Evolutionary conservation across 2,888 invertebrate species (phyloP).

Genomic region (Drosophila anomelani): DNA sequence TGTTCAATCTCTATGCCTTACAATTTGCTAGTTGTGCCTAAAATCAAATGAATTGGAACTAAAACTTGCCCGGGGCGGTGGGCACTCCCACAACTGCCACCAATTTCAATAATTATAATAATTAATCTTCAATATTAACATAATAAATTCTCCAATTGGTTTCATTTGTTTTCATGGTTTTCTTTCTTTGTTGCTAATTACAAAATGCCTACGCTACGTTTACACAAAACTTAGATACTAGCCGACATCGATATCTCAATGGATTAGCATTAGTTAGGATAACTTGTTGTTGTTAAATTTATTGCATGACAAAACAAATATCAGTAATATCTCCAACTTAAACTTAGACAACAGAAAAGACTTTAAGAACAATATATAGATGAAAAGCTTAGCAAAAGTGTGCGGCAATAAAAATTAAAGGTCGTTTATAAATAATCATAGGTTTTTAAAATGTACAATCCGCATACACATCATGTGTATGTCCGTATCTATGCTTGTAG

Average conservation of each 20-base stretch:
- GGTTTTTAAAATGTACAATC: conserved; percentile 58
- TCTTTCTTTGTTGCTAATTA: conserved; percentile 67
- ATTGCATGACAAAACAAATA: conserved; percentile 65
- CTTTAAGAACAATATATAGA: conserved; percentile 36
- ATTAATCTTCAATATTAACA: conserved; percentile 49
- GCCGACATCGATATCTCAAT: conserved; percentile 63
- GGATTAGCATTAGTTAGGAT: conserved; percentile 69
- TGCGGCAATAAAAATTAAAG: conserved; percentile 66
- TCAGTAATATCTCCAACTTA: conserved; percentile 70
- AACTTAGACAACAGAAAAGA: conserved; percentile 75
- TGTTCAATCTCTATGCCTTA: conserved; percentile 56
- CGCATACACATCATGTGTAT: conserved; percentile 27
- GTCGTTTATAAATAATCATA: conserved; percentile 35
- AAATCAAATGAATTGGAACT: conserved; percentile 66
- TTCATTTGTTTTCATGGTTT: conserved; percentile 27
- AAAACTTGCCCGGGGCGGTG: conserved; percentile 47
- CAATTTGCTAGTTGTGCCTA: conserved; percentile 70
- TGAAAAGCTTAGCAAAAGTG: conserved; percentile 61
- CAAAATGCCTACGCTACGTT: conserved; percentile 77
- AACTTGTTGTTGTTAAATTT: conserved; percentile 45
- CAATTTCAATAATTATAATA: conserved; percentile 33
- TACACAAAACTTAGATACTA: conserved; percentile 74
- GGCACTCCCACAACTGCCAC: conserved; percentile 35
- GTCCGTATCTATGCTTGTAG: conserved; percentile 27
- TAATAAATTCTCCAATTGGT: conserved; percentile 75